Percentiles rank a stretch among this genome's conserved stretches.
phyloP scores from a whole-genome alignment of 2,113 vertebrate species.

The Rhynchomys soricoides region DNA sequence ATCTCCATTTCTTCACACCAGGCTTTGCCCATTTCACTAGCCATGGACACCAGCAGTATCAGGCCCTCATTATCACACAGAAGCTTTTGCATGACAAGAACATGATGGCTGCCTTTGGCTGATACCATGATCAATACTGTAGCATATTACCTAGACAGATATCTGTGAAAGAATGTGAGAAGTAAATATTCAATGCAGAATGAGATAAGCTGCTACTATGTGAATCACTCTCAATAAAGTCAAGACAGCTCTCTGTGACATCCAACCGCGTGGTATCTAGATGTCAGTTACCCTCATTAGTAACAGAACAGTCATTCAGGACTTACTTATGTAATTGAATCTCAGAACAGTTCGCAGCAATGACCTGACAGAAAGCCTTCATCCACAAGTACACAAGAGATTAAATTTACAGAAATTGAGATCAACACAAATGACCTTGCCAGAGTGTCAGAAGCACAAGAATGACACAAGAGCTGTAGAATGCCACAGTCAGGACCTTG shows the following conservation, averaged over 20 bases:
- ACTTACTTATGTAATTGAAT: neutral
- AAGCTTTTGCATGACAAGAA: neutral
- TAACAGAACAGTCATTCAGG: neutral
- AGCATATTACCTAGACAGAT: neutral
- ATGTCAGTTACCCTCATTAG: neutral
- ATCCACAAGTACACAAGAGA: neutral
- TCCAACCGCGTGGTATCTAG: neutral
- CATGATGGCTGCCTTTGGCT: neutral
- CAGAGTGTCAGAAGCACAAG: neutral
- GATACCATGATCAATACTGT: fast-evolving
- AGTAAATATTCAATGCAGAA: neutral
- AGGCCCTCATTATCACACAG: neutral
- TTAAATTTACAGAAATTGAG: no score
- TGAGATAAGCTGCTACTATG: neutral
- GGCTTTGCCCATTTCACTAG: neutral
- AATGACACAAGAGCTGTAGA: neutral
- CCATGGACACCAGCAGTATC: no score
- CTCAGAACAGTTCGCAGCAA: neutral
- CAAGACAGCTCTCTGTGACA: neutral
- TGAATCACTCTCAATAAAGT: neutral
- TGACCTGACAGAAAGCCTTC: neutral
- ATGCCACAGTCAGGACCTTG: neutral
- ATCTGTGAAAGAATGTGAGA: neutral
- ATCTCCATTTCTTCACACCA: neutral
- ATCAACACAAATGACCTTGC: neutral